Base-by-base conservation (phyloP, 2,888 invertebrate genomes). In the Pharmacophagus antenor region DNA sequence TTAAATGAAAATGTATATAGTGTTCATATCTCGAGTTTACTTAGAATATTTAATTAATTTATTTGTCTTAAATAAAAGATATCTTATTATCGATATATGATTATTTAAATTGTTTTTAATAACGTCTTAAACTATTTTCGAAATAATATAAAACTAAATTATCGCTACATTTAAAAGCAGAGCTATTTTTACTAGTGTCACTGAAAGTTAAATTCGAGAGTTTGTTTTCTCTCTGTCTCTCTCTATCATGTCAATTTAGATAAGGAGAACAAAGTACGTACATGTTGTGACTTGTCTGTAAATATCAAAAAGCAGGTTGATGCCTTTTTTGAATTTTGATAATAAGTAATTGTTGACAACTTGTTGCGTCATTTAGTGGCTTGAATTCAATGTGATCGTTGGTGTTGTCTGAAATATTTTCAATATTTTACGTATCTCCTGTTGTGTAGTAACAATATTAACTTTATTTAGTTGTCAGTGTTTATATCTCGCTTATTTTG, bases 211-310 rank as follows among this genome's bases (percentile, higher is more conserved):
- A 6, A 18, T 18, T 0, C 2, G 17, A 42, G 20, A 15, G 37
- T 44, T 51, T 52, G 47, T 31, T 60, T 42, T 60, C 53, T n/a
- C 44, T 42, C 60, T 56, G 20, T 58, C 56, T 54, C 56, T n/a
- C 15, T 62, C 49, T 21, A 27, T 25, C 27, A 18, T 47, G 47
- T 41, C 7, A 4, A 22, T 15, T 27, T 37, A 23, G 21, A 61
- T 23, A 56, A 52, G 48, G 49, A 50, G 17, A 18, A 20, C 15
- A 17, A n/a, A 15, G 41, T 23, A 17, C 17, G 50, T 62, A 67
- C 74, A 73, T 65, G 74, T 74, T 60, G 44, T 15, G 65, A 73
- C 74, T 66, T 73, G 71, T 73, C 56, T 57, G 62, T 66, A 67
- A 70, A 69, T 68, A 63, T 63, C 31, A 64, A 63, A 37, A 62